phyloP scores from a whole-genome alignment of 2,888 invertebrate species.

The Sialis lutaria region DNA sequence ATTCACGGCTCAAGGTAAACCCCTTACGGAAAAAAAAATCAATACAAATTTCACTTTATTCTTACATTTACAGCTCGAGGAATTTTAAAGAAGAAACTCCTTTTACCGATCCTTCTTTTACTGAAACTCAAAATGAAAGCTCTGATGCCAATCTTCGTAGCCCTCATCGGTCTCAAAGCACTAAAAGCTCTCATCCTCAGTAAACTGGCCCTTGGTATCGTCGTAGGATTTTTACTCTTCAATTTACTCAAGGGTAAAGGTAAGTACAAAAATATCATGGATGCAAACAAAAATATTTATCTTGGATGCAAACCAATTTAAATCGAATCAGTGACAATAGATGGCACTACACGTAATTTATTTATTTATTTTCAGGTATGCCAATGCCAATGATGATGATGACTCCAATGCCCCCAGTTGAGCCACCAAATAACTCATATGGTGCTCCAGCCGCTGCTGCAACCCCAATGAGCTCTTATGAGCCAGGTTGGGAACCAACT shows the following conservation, averaged over 20 bases:
- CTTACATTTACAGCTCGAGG: constrained; percentile 43
- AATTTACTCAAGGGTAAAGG: constrained; percentile 66
- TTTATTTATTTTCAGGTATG: constrained; percentile 34
- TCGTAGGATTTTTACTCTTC: constrained; percentile 64
- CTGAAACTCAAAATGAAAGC: constrained; percentile 73
- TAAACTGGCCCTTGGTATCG: constrained; percentile 64
- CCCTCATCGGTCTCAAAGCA: constrained; percentile 63
- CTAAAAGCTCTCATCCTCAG: constrained; percentile 69
- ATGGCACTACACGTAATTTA: too few species aligned
- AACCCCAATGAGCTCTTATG: constrained; percentile 52
- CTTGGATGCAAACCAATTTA: too few species aligned
- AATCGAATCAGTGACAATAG: too few species aligned
- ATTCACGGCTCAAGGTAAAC: constrained; percentile 3
- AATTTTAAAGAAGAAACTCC: constrained; percentile 62
- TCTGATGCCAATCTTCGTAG: constrained; percentile 64
- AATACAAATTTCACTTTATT: not conserved
- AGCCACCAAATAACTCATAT: constrained; percentile 44
- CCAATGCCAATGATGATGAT: constrained; percentile 32
- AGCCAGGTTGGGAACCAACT: constrained; percentile 51
- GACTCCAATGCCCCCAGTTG: constrained; percentile 25
- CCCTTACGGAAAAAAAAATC: not conserved
- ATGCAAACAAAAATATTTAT: too few species aligned
- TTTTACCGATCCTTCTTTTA: constrained; percentile 59
- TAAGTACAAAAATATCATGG: constrained; percentile 24
- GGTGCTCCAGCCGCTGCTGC: constrained; percentile 44